Evolutionary conservation across 2,113 vertebrate genomes (phyloP).

Genomic region (Clinocottus analis): DNA sequence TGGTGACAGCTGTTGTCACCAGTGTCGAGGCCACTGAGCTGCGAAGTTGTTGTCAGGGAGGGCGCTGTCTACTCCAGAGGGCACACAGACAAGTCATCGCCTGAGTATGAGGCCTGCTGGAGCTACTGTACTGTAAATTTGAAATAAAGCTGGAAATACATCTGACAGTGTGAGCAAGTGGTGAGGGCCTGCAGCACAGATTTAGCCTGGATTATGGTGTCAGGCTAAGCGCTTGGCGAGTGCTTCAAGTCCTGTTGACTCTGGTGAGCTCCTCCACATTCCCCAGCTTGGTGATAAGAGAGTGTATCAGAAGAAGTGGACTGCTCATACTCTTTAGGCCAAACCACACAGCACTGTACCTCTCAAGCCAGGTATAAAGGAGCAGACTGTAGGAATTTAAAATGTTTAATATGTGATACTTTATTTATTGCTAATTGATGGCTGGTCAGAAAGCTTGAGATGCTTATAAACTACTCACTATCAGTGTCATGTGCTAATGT

Average conservation of each 20-base stretch:
- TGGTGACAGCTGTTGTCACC: slow-evolving; percentile 75
- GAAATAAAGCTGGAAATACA: slow-evolving; percentile 40
- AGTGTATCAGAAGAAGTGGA: slow-evolving; percentile 57
- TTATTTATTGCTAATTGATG: neutral
- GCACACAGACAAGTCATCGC: slow-evolving; percentile 60
- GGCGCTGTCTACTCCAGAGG: slow-evolving; percentile 49
- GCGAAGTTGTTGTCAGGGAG: slow-evolving; percentile 66
- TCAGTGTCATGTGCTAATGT: neutral
- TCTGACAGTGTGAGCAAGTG: neutral
- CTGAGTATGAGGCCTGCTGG: slow-evolving; percentile 27
- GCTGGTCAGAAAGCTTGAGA: neutral
- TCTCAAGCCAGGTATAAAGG: neutral
- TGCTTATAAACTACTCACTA: neutral
- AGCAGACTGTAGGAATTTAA: slow-evolving; percentile 28
- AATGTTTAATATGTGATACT: slow-evolving; percentile 16
- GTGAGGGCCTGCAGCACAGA: slow-evolving; percentile 8
- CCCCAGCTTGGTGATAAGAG: slow-evolving; percentile 77
- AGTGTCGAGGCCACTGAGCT: slow-evolving; percentile 59
- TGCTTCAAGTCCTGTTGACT: slow-evolving; percentile 50
- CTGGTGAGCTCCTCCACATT: slow-evolving; percentile 66
- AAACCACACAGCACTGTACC: slow-evolving; percentile 26
- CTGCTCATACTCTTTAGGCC: slow-evolving; percentile 52
- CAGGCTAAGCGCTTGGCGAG: slow-evolving; percentile 12
- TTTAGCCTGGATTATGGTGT: slow-evolving; percentile 15
- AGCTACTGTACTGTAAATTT: slow-evolving; percentile 3